Percentiles rank a stretch among this genome's conserved stretches.
Conservation (phyloP, 2,888 invertebrate genomes). For the Diarsia mendica region DNA sequence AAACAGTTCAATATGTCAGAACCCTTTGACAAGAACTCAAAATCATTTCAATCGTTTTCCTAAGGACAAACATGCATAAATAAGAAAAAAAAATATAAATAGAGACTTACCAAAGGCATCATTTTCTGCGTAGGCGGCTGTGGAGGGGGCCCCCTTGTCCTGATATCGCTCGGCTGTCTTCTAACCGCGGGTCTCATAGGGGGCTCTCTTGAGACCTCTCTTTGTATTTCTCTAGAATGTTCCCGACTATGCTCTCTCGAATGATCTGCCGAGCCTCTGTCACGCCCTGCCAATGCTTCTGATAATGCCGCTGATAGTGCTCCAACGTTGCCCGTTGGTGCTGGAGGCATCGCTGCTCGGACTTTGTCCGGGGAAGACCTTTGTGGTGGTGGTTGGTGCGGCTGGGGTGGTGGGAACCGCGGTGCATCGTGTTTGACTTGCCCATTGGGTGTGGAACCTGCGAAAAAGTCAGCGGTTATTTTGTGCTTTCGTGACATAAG, state of each 20-base stretch:
- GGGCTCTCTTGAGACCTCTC: conserved; percentile 75
- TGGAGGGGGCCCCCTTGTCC: conserved; percentile 94
- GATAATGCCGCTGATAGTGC: conserved; percentile 83
- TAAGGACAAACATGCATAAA: not conserved
- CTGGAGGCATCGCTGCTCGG: conserved; percentile 71
- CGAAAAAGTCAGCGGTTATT: conserved; percentile 25
- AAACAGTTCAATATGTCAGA: not conserved
- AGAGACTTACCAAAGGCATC: conserved; percentile 90
- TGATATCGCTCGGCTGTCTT: conserved; percentile 84
- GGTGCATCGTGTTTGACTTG: conserved; percentile 83
- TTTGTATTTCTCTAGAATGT: conserved; percentile 81
- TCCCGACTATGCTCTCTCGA: conserved; percentile 66
- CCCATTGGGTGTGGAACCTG: conserved; percentile 84
- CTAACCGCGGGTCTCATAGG: conserved; percentile 77
- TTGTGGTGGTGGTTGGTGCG: conserved; percentile 71
- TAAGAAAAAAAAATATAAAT: not conserved
- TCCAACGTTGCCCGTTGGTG: conserved; percentile 76
- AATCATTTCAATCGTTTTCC: not conserved
- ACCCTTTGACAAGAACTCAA: conserved; percentile 3
- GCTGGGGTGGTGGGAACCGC: conserved; percentile 79
- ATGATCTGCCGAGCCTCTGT: conserved; percentile 62
- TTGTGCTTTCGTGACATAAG: not conserved
- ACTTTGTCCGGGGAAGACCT: conserved; percentile 81
- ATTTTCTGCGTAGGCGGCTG: conserved; percentile 94
- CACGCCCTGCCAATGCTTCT: conserved; percentile 80